Evolutionary conservation across 2,113 vertebrate genomes (phyloP).

Genomic region (Pangasianodon gigas): DNA sequence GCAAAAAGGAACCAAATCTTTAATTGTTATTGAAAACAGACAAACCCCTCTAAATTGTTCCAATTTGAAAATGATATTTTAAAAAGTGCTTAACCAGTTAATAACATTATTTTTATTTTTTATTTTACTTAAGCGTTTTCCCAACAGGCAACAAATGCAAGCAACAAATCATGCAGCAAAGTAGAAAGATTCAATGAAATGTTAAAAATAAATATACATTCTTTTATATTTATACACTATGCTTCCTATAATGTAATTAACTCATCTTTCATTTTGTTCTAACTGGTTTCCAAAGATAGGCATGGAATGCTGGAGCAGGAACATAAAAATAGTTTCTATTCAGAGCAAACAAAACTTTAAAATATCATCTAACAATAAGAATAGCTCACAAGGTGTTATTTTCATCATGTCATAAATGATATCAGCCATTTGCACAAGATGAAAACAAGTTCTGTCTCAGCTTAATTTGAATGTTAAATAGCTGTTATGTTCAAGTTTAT

Average conservation of each 20-base stretch:
- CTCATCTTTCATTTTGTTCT: background rate
- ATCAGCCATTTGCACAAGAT: too few species aligned
- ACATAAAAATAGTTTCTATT: background rate
- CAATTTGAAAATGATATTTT: background rate
- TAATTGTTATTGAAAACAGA: background rate
- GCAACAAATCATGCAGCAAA: too few species aligned
- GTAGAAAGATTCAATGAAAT: too few species aligned
- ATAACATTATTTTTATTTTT: background rate
- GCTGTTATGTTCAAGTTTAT: too few species aligned
- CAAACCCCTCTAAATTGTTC: background rate
- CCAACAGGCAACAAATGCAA: too few species aligned
- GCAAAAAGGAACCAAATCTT: background rate
- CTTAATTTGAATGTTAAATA: too few species aligned
- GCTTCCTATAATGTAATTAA: background rate
- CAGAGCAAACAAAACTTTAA: too few species aligned
- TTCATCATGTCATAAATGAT: background rate
- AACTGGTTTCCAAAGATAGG: background rate
- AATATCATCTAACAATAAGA: background rate
- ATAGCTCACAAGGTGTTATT: background rate
- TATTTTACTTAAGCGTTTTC: too few species aligned
- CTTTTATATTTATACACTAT: too few species aligned
- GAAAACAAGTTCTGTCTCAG: too few species aligned
- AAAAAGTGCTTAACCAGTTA: background rate
- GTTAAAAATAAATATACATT: too few species aligned
- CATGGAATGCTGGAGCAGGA: background rate